These are phyloP conservation scores for Coccyzus lansbergi DNA, from an alignment of 2,797 vertebrate species.

Conservation along the genomic window DNA sequence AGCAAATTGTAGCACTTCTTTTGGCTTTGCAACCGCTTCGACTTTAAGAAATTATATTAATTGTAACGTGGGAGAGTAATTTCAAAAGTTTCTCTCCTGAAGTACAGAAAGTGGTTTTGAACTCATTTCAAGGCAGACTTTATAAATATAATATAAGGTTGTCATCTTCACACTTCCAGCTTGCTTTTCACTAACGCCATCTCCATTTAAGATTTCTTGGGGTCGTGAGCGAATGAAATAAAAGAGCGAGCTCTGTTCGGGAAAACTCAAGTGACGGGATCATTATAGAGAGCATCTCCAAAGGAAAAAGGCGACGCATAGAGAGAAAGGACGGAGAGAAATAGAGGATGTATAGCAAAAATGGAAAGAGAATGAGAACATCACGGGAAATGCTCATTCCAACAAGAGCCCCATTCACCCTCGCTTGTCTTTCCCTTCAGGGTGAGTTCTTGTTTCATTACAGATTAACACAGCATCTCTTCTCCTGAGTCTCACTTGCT, in stretches of 20 bases:
- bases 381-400: conserved; percentile 30
- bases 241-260: conserved; percentile 10
- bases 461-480: conserved; percentile 58
- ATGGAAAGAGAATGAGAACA: conserved; percentile 48
- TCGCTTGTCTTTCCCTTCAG: conserved; percentile 46
- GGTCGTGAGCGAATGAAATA: conserved; percentile 33
- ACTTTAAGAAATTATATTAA: conserved; percentile 72
- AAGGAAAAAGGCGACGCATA: background rate
- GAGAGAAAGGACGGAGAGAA: conserved; percentile 21
- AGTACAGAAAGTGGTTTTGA: conserved; percentile 56
- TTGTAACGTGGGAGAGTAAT: conserved; percentile 69
- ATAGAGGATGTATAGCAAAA: background rate
- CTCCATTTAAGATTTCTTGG: conserved; percentile 42
- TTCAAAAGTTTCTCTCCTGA: conserved; percentile 64
- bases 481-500: background rate
- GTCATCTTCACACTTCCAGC: conserved; percentile 29
- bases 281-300: conserved; percentile 16
- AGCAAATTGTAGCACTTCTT: conserved; percentile 26
- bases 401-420: conserved; percentile 44
- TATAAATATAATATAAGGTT: conserved; percentile 73
- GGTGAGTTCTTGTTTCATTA: conserved; percentile 59
- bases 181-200: background rate
- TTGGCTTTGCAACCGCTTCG: conserved; percentile 58
- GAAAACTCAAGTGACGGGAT: background rate
- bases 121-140: conserved; percentile 59